Evolutionary conservation across 1,140 invertebrate genomes (phyloP).

Genomic region (Scaptomyza hsui): DNA sequence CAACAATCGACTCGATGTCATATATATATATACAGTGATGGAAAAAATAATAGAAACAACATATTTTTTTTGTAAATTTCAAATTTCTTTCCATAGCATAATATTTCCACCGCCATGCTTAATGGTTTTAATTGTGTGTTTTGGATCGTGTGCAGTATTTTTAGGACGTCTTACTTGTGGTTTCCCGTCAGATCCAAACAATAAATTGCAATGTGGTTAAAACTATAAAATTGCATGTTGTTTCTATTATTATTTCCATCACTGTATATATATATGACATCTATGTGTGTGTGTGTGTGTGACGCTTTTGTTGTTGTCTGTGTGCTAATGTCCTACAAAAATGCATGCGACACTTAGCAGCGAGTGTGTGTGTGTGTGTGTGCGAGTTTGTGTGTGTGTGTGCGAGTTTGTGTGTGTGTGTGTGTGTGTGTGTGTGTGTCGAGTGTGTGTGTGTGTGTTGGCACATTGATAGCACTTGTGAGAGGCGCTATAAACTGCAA

Average conservation of each 20-base stretch:
- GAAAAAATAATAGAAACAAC: too few relatives aligned
- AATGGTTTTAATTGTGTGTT: too few relatives aligned
- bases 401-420: conserved; percentile 19
- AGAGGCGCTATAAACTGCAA: conserved; percentile 79
- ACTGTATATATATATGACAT: neutral
- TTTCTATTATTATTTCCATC: too few relatives aligned
- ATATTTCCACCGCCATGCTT: too few relatives aligned
- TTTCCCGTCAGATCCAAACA: too few relatives aligned
- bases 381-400: conserved; percentile 34
- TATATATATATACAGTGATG: conserved; percentile 2
- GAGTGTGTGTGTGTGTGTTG: conserved; percentile 31
- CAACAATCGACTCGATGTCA: conserved; percentile 66
- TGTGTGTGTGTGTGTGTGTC: conserved; percentile 15
- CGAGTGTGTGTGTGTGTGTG: conserved; percentile 17
- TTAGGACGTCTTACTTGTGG: too few relatives aligned
- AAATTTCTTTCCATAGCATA: too few relatives aligned
- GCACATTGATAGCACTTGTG: conserved; percentile 77
- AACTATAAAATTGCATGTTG: too few relatives aligned
- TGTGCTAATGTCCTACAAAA: conserved; percentile 69
- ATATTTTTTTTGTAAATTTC: too few relatives aligned
- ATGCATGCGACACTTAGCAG: conserved; percentile 70
- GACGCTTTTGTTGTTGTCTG: conserved; percentile 35
- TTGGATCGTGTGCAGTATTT: too few relatives aligned
- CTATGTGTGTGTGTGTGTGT: conserved; percentile 21
- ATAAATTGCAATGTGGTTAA: too few relatives aligned